phyloP scores from a whole-genome alignment of 2,888 invertebrate genomes.

The Strigamia crassipes region DNA sequence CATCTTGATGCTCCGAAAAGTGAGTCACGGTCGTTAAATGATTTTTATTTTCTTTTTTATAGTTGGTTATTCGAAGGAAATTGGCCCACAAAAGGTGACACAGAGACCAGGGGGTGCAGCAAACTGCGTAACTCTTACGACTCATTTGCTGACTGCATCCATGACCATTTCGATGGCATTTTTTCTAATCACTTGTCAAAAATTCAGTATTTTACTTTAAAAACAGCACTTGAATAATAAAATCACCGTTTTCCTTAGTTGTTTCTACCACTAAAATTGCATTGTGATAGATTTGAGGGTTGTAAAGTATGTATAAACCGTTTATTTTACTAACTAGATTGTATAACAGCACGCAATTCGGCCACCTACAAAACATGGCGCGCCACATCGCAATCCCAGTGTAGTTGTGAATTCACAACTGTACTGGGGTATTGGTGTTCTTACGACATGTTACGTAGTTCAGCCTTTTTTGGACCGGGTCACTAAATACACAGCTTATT shows the following conservation, averaged over 20 bases:
- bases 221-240: slow-evolving; percentile 2
- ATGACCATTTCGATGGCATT: not conserved
- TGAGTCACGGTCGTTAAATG: not conserved
- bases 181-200: not conserved
- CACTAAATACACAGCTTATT: not conserved
- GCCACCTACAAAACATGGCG: too few relatives aligned
- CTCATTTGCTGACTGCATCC: not conserved
- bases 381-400: too few relatives aligned
- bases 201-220: not conserved
- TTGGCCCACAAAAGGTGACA: not conserved
- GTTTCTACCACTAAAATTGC: not conserved
- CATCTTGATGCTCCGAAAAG: not conserved
- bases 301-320: not conserved
- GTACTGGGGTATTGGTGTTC: too few relatives aligned
- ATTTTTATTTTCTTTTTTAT: not conserved
- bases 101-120: not conserved
- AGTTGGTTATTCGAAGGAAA: slow-evolving; percentile 4
- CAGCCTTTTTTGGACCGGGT: not conserved
- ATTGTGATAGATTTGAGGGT: not conserved
- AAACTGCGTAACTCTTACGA: not conserved
- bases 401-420: too few relatives aligned
- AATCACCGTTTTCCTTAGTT: too few relatives aligned
- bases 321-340: not conserved
- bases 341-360: too few relatives aligned
- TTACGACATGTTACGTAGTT: not conserved